Base-by-base conservation (phyloP, 2,113 vertebrate genomes). In the Myodes glareolus region DNA sequence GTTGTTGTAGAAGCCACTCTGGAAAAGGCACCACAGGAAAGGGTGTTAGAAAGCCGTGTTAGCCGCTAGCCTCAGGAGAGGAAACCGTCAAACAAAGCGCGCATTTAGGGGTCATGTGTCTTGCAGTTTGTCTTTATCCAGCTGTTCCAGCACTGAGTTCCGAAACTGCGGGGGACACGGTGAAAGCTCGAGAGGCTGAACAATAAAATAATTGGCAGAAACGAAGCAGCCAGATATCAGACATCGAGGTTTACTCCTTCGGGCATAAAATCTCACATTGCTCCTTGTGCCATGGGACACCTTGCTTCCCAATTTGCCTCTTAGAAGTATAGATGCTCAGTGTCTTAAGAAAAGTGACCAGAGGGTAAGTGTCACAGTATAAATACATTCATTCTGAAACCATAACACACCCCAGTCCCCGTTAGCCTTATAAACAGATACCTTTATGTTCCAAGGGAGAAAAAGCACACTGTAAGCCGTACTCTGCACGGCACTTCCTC, bases 131-230 rank as follows among this genome's bases (percentile, higher is more conserved):
- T 94, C 63, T 8, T 45, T 76, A 68, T 61, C 67, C 55, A 81
- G 27, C 89, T 88, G 65, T 80, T 91, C 72, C 47, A 31, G 0
- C 63, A 25, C 31, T 61, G 61, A 92, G 55, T 55, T 91, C 2
- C 70, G 68, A 52, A 94, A 70, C 85, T 42, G 73, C 33, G 3
- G 68, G 21, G 55, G 33, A 47, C 31, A 9, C 1, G 13, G 33
- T 4, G 27, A 85, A 92, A 85, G 80, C 25, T 47, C 21, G 9
- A 36, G 50, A 92, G 29, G 16, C 4, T n/a, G 47, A 85, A 55
- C 81, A 55, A 96, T 68, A 77, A 58, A 72, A 67, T 88, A 75
- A 67, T 67, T 94, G 76, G 55, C 50, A 77, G 86, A 88, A 92
- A 45, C 19, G 7, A 61, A 33, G 61, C 7, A 29, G 27, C 50